These are phyloP conservation scores for Canis aureus DNA, from an alignment of 2,113 vertebrate species.

Conservation along the genomic window DNA sequence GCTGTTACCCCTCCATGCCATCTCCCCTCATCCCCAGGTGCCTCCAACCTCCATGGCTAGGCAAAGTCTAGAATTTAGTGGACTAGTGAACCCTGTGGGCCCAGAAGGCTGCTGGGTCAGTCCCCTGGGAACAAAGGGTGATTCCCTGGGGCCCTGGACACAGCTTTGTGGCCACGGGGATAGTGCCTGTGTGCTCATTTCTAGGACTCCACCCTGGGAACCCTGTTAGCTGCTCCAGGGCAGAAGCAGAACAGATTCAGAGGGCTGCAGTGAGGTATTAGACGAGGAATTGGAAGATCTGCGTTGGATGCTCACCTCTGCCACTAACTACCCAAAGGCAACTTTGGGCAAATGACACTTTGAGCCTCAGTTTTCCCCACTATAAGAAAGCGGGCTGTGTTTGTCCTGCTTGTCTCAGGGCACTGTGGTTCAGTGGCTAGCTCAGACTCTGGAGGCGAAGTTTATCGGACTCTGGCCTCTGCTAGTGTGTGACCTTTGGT, in stretches of 20 bases:
- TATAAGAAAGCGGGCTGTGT: background rate
- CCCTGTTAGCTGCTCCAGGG: background rate
- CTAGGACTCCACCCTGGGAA: background rate
- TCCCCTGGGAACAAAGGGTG: background rate
- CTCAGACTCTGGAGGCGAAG: background rate
- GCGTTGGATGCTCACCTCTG: background rate
- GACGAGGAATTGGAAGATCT: background rate
- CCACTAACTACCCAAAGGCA: slow-evolving; percentile 8
- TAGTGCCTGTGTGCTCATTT: background rate
- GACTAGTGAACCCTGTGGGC: background rate
- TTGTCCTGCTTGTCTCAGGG: background rate
- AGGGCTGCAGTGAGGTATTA: background rate
- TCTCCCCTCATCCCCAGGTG: slow-evolving; percentile 1
- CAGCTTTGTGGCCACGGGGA: background rate
- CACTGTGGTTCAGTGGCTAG: slow-evolving; percentile 3
- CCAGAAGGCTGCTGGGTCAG: background rate
- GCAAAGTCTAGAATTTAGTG: slow-evolving; percentile 52
- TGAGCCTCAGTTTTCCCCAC: slow-evolving; percentile 3
- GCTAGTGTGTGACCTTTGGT: slow-evolving; percentile 27
- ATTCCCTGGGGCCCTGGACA: background rate
- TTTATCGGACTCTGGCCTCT: slow-evolving; percentile 41
- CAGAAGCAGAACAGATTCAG: slow-evolving; percentile 36
- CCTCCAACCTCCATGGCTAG: background rate
- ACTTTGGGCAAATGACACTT: background rate
- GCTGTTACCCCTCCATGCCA: slow-evolving; percentile 16